Conservation (phyloP, 2,113 vertebrate genomes). For the Rattus norvegicus region GRCr8 NC_086021.1:42726001-42726500, state of each 20-base stretch:
- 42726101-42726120: not conserved
- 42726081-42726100: not conserved
- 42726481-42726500: not conserved
- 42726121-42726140: not conserved
- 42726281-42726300: conserved; percentile 32
- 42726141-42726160: not conserved
- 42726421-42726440: not conserved
- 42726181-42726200: not conserved
- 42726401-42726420: not conserved
- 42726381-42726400: not conserved
- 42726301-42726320: conserved; percentile 34
- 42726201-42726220: not conserved
- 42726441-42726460: not conserved
- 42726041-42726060: not conserved
- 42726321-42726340: conserved; percentile 69
- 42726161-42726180: not conserved
- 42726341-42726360: conserved; percentile 42
- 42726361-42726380: conserved; percentile 13
- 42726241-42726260: not conserved
- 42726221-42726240: not conserved
- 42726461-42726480: not conserved
- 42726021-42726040: not conserved
- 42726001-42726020: not conserved
- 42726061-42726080: not conserved
- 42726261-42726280: conserved; percentile 39